Evolutionary conservation across 2,113 vertebrate species (phyloP), one percentile per base, ranked within the genome.

Genomic region (Ahaetulla prasina): DNA sequence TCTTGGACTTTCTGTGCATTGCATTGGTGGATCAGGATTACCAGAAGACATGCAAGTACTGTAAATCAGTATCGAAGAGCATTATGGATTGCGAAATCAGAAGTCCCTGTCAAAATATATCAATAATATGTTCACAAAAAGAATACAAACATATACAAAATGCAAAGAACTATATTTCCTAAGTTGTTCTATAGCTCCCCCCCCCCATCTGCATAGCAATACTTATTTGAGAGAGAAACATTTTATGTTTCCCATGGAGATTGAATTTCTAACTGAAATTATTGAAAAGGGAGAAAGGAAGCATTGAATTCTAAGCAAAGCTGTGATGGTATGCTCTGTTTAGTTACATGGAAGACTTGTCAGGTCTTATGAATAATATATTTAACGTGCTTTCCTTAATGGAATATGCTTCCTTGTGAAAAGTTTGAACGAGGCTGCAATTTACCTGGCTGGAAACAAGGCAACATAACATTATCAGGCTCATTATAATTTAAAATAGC

Each of bases 251-350:
- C 92, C 91, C 55, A 93, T 1, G 0, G 88, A 94, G 94, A 95
- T 96, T 94, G 96, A 50, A 94, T 90, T 90, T 60, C 88, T 92
- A 92, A 55, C 30, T 63, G 80, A 63, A 63, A 94, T 93, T 85
- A 91, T 45, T 39, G 89, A 92, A 94, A 96, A 92, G n/a, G 30
- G 87, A 63, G 47, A 88, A 94, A 93, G 92, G 89, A 93, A 92
- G 88, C 27, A 84, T 0, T 89, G 94, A 96, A 96, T 95, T 94
- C 95, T 93, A 96, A 96, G 87, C 25, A 95, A 86, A 90, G 91
- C 49, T 90, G 23, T 92, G 86, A 93, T 94, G 60, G 39, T 53
- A 30, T 80, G 94, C 49, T 45, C 50, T 94, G 6, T 60, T 54
- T 94, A 88, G 89, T 68, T 94, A 45, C 43, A 93, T 80, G 92